Evolutionary conservation across 2,113 vertebrate species (phyloP), one percentile per base, ranked within the genome.

Genomic region (Aplodontia rufa): DNA sequence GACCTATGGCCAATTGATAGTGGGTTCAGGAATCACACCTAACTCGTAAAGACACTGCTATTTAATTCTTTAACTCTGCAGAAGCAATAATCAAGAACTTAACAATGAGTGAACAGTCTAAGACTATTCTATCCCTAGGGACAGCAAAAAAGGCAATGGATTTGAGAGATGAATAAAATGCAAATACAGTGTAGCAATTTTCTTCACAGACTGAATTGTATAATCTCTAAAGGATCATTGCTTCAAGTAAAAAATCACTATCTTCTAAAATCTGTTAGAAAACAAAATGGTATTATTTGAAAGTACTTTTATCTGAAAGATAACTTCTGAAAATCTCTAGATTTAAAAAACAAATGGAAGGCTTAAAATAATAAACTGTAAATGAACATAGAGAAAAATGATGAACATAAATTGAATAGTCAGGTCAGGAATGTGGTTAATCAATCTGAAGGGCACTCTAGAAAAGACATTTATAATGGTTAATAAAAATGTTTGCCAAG

Each of bases 241-340:
- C 42, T 89, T 93, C 66, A 66, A 62, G 26, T 91, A 80, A 83
- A 96, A 96, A 95, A 90, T 84, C 35, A 75, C 5, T 80, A 42
- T 78, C 24, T 92, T 96, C 72, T 88, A 94, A 94, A 90, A 75
- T 85, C 35, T 7, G 1, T 87, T 92, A 58, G 17, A 78, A 6
- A 90, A 87, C 28, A 74, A 94, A 91, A 55, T 58, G 22, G 10
- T 92, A 85, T 95, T 96, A 92, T 16, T 30, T 90, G 37, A 94
- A 92, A 88, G 42, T 47, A 88, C 30, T 95, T 94, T 94, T 58
- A 74, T 95, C 78, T 90, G 53, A 82, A 37, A 64, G 53, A 69
- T 32, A 97, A 96, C 66, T 92, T 92, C 68, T 83, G 62, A 90
- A 92, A 92, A 86, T 94, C 81, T 93, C 60, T 94, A 69, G 42